Evolutionary conservation across 2,888 invertebrate genomes (phyloP), one percentile per base, ranked within the genome.

Genomic region (Drosophila suboccidentalis): DNA sequence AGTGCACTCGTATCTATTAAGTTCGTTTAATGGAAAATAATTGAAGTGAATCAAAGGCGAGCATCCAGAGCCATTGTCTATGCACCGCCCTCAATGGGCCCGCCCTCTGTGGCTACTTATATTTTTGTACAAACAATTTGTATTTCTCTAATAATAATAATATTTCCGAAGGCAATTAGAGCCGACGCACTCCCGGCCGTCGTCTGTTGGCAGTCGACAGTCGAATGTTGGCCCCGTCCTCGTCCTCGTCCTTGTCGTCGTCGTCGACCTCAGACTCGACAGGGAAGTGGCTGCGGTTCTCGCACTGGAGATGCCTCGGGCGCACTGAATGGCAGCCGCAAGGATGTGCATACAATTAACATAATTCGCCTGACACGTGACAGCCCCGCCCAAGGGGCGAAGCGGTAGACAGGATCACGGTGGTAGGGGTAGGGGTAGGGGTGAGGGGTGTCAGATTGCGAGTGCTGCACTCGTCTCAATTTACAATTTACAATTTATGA

Each of bases 291-390:
- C 75, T 51, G 71, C 22, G 49, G 72, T n/a, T 38, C 36, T 29
- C 11, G 29, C n/a, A 19, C 29, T 43, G 61, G 29, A 39, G 43
- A 26, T 58, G 57, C 44, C 49, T 58, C 19, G 9, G 64, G 53
- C 43, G 15, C 39, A 15, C 36, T 57, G 61, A n/a, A 29, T 65
- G 75, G 65, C 69, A 63, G 78, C 86, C 85, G 50, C 89, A 89
- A 89, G 85, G 80, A 87, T 89, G 82, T 89, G 83, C 83, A 87
- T 84, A 78, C 91, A 91, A 92, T 91, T 92, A 91, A 86, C 91
- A 91, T 92, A 92, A 92, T 92, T 92, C 90, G 89, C 75, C 78
- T 90, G 92, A 92, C 92, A 92, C 92, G 92, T 92, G 93, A 91
- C 92, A 79, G 65, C 54, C 6, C 3, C 22, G 34, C 55, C 44